Evolutionary conservation across 2,797 vertebrate species (phyloP), one percentile per base, ranked within the genome.

Genomic region (Buphagus erythrorhynchus): DNA sequence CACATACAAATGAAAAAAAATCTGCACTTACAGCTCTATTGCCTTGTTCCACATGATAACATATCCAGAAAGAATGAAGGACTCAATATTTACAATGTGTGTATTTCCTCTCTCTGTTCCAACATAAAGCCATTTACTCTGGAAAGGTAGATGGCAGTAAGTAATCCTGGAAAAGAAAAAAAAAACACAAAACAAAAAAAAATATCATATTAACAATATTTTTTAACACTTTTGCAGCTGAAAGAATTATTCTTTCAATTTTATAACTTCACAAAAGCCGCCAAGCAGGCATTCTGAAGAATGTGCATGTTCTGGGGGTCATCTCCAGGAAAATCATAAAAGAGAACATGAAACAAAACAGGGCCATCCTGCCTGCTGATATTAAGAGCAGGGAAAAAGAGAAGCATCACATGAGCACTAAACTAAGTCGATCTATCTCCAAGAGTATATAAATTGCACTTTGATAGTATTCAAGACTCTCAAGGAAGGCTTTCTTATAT

Each of bases 31-130:
- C 99, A 99, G 97, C 98, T 99, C 99, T 97, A 99, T 99, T 97
- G 99, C 99, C 98, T 99, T 99, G 98, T 99, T 99, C 99, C 99
- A 99, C 99, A 99, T 99, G 97, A 99, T 99, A 97, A 99, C 99
- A 38, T 99, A 99, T 98, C 99, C 99, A 42, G 99, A 99, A 96
- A 99, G 98, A 97, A 99, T 92, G 96, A 99, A 99, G 97, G 99
- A 99, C 97, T 99, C 99, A 19, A 99, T 99, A 98, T 99, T 99
- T 98, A 99, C 99, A 94, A 99, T 99, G 97, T 99, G 99, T 72
- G 99, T 99, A 97, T 99, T 99, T 87, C 99, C 99, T 16, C 99
- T 98, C 97, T 99, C 99, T 46, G 99, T 99, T 91, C 99, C 99
- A 97, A 99, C 99, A 31, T 99, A 99, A 78, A 99, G 99, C 99